These are phyloP conservation scores for Mycalesis mineus DNA, from an alignment of 2,888 invertebrate genomes.

Conservation along the genomic window DNA sequence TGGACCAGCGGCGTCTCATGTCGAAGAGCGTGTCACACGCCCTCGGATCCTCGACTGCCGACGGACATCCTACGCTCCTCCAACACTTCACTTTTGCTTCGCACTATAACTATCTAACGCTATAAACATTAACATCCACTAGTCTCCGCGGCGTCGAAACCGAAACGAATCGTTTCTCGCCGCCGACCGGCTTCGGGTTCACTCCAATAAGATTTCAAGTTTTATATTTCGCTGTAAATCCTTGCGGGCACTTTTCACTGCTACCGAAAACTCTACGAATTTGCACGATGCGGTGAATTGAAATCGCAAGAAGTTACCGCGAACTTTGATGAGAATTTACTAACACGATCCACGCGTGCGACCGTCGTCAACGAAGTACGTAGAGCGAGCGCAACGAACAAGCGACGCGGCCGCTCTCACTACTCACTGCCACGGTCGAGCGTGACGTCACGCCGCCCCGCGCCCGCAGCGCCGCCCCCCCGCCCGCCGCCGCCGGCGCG, in stretches of 20 bases:
- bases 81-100: slow-evolving; percentile 72
- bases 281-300: slow-evolving; percentile 41
- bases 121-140: slow-evolving; percentile 59
- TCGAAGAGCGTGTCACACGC: slow-evolving; percentile 71
- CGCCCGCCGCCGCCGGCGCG: slow-evolving; percentile 42
- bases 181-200: slow-evolving; percentile 45
- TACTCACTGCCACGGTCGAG: slow-evolving; percentile 78
- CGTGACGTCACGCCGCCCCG: slow-evolving; percentile 68
- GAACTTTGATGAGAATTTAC: slow-evolving; percentile 47
- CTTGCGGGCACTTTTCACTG: slow-evolving; percentile 58
- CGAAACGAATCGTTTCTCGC: slow-evolving; percentile 60
- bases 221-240: slow-evolving; percentile 37
- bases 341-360: slow-evolving; percentile 71
- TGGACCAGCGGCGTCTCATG: slow-evolving; percentile 89
- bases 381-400: slow-evolving; percentile 56
- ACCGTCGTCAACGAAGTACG: slow-evolving; percentile 72
- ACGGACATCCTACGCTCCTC: slow-evolving; percentile 69
- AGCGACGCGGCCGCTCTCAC: slow-evolving; percentile 72
- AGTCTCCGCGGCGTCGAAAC: slow-evolving; percentile 56
- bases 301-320: slow-evolving; percentile 53
- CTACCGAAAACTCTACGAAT: slow-evolving; percentile 57
- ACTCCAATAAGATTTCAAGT: slow-evolving; percentile 45
- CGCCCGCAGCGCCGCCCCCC: slow-evolving; percentile 40
- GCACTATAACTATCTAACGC: slow-evolving; percentile 69
- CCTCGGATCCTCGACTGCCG: slow-evolving; percentile 56